A percentile compares a stretch with the other conserved stretches of the same genome.
Conservation (phyloP, 2,113 vertebrate genomes). For the Hemiprocne comata region DNA sequence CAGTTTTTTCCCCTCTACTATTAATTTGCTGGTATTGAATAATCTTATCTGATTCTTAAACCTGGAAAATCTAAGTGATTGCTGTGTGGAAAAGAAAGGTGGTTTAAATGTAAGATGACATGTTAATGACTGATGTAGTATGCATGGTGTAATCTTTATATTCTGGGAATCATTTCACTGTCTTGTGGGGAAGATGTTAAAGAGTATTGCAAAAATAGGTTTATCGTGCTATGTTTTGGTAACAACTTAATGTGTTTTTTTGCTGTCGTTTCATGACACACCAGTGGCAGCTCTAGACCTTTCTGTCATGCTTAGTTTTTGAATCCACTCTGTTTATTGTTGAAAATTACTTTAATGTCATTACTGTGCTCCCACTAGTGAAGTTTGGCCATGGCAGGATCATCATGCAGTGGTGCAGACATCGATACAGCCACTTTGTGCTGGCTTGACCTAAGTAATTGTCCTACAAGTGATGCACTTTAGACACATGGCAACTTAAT, state of each 20-base stretch:
- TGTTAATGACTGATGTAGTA: neutral
- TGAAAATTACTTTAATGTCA: neutral
- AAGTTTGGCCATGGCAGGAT: neutral
- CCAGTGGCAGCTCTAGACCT: neutral
- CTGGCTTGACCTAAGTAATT: neutral
- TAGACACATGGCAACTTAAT: slow-evolving; percentile 2
- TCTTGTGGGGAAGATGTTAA: neutral
- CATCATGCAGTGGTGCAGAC: neutral
- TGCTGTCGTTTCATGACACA: neutral
- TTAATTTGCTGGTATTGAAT: slow-evolving; percentile 22
- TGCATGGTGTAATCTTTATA: slow-evolving; percentile 6
- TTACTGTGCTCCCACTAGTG: neutral
- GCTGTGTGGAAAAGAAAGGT: neutral
- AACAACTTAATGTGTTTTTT: neutral
- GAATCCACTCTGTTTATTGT: neutral
- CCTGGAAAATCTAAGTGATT: neutral
- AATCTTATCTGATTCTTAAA: slow-evolving; percentile 29
- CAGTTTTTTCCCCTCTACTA: neutral
- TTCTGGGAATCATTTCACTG: neutral
- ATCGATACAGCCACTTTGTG: neutral
- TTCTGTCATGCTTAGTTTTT: neutral
- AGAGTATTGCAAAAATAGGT: neutral
- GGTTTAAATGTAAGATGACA: neutral
- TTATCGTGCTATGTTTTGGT: neutral
- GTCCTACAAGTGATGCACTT: slow-evolving; percentile 1